Percentiles rank a stretch among this genome's conserved stretches.
These are phyloP conservation scores for Oncorhynchus masou DNA, from an alignment of 2,113 vertebrate species.

Conservation along the genomic window DNA sequence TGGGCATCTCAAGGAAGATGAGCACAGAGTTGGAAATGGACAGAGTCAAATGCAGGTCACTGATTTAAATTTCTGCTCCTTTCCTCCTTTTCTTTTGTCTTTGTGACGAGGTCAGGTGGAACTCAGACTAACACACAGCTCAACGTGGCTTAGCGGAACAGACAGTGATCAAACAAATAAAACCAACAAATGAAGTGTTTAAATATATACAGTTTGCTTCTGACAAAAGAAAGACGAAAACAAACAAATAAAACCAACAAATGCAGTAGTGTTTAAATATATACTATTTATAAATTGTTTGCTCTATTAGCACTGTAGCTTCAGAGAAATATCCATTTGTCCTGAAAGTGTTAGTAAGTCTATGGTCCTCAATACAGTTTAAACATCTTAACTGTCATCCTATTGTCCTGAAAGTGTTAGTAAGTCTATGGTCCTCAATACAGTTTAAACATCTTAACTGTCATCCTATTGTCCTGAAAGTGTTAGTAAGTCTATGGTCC, in stretches of 20 bases:
- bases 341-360: not conserved
- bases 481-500: not conserved
- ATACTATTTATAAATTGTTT: no score
- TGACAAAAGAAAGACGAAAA: constrained; percentile 19
- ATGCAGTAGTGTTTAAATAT: no score
- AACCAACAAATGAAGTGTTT: no score
- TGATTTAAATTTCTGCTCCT: constrained; percentile 49
- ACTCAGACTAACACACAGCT: not conserved
- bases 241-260: no score
- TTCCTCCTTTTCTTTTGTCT: not conserved
- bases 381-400: not conserved
- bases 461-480: not conserved
- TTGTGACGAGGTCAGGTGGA: constrained; percentile 4
- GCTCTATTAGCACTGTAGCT: no score
- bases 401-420: no score
- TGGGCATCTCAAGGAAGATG: constrained; percentile 44
- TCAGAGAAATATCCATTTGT: no score
- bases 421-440: not conserved
- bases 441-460: not conserved
- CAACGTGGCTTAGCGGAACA: constrained; percentile 32
- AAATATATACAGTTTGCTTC: no score
- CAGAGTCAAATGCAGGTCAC: constrained; percentile 58
- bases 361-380: not conserved
- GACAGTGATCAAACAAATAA: constrained; percentile 51
- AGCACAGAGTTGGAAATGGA: constrained; percentile 56